These are phyloP conservation scores for Silurus aristotelis DNA, from an alignment of 2,797 vertebrate genomes.

Conservation along the genomic window DNA sequence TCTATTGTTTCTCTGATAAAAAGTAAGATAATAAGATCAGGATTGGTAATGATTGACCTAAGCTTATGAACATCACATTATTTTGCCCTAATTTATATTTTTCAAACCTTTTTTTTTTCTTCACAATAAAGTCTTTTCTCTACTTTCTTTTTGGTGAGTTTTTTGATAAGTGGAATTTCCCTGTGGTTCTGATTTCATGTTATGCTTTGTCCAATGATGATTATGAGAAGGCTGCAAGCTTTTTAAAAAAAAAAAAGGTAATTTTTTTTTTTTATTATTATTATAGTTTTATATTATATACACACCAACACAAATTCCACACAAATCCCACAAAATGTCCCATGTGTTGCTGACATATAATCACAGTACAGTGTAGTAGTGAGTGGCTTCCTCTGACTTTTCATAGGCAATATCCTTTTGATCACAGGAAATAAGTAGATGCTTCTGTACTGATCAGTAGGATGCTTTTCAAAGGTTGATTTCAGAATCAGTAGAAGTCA, in stretches of 20 bases:
- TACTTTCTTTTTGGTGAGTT: background rate
- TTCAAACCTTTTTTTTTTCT: background rate
- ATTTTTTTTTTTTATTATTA: background rate
- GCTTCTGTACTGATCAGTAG: background rate
- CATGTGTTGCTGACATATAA: background rate
- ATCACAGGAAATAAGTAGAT: background rate
- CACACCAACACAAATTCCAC: conserved; percentile 9
- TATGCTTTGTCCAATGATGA: conserved; percentile 6
- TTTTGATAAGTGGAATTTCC: background rate
- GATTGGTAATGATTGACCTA: background rate
- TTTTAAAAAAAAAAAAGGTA: background rate
- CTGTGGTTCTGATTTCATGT: conserved; percentile 14
- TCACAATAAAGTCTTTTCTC: background rate
- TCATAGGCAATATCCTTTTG: background rate
- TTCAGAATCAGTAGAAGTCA: background rate
- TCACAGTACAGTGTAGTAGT: background rate
- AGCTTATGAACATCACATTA: background rate
- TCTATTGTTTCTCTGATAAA: background rate
- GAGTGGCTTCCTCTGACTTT: background rate
- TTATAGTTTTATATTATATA: conserved; percentile 15
- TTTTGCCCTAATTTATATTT: too few relatives aligned
- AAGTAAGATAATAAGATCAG: too few relatives aligned
- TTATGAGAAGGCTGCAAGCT: conserved; percentile 11
- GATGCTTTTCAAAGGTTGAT: background rate
- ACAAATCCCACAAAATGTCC: background rate